These are phyloP conservation scores for Siniperca obscura DNA, from an alignment of 2,797 vertebrate species.

Conservation along the genomic window DNA sequence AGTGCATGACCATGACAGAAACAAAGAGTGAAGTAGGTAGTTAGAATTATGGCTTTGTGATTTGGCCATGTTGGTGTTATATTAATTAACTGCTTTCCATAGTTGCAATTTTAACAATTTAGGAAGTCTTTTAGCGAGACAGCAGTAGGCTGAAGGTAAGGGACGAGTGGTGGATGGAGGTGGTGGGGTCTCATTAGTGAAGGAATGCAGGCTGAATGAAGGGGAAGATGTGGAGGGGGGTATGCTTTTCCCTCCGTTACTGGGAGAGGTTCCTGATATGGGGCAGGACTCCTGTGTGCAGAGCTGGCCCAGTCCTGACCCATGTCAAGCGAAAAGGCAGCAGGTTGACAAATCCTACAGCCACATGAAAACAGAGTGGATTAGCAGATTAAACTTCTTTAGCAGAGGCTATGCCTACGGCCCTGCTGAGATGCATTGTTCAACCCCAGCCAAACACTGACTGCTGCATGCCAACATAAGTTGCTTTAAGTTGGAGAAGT, in stretches of 20 bases:
- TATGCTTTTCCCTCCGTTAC: constrained; percentile 45
- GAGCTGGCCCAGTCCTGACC: constrained; percentile 61
- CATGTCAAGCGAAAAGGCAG: constrained; percentile 74
- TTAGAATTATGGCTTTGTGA: background rate
- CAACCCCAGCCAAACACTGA: constrained; percentile 38
- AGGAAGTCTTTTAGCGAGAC: constrained; percentile 28
- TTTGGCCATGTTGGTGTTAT: background rate
- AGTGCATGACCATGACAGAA: background rate
- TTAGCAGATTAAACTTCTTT: constrained; percentile 78
- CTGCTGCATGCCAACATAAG: constrained; percentile 63
- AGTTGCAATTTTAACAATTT: constrained; percentile 4
- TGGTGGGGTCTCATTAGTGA: constrained; percentile 76
- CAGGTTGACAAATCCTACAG: constrained; percentile 73
- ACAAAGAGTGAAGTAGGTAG: background rate
- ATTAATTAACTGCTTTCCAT: background rate
- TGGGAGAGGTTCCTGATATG: constrained; percentile 55
- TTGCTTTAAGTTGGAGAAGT: constrained; percentile 60
- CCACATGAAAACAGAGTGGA: constrained; percentile 79
- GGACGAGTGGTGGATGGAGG: constrained; percentile 27
- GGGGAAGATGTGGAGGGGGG: constrained; percentile 37
- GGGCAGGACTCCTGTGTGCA: constrained; percentile 62
- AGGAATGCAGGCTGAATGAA: constrained; percentile 78
- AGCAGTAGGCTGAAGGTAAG: constrained; percentile 44
- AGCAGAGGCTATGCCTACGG: constrained; percentile 43
- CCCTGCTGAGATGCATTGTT: constrained; percentile 65